A percentile compares a stretch with the other conserved stretches of the same genome.
Evolutionary conservation across 2,888 invertebrate species (phyloP).

Genomic region (Hirtodrosophila cameraria): DNA sequence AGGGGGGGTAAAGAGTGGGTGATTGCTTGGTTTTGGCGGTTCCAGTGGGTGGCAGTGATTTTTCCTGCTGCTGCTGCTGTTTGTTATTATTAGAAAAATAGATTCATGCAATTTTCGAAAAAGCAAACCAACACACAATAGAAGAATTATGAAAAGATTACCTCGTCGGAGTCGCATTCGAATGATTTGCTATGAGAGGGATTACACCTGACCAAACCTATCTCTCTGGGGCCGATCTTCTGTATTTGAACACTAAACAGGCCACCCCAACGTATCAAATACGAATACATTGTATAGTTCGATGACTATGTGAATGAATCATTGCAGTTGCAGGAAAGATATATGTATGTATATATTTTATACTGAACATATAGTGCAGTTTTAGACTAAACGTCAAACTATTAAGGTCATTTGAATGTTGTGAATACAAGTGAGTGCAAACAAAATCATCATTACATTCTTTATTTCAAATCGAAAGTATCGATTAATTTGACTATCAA

Average conservation of each 20-base stretch:
- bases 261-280: background rate
- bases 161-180: slow-evolving; percentile 35
- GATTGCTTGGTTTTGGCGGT: too few relatives aligned
- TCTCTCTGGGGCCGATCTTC: slow-evolving; percentile 5
- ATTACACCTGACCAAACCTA: slow-evolving; percentile 61
- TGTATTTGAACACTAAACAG: slow-evolving; percentile 48
- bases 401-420: background rate
- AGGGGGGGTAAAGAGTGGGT: too few relatives aligned
- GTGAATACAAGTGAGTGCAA: slow-evolving; percentile 1
- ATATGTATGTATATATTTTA: background rate
- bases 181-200: slow-evolving; percentile 62
- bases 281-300: slow-evolving; percentile 23
- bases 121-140: slow-evolving; percentile 68
- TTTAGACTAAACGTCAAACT: background rate
- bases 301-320: slow-evolving; percentile 26
- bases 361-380: background rate
- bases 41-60: background rate
- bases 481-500: too few relatives aligned
- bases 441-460: background rate
- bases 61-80: slow-evolving; percentile 37
- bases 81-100: slow-evolving; percentile 70
- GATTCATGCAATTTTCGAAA: slow-evolving; percentile 70
- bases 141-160: slow-evolving; percentile 69
- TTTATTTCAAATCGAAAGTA: too few relatives aligned
- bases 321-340: slow-evolving; percentile 10